phyloP scores from a whole-genome alignment of 2,113 vertebrate species.

The Neogale vison region DNA sequence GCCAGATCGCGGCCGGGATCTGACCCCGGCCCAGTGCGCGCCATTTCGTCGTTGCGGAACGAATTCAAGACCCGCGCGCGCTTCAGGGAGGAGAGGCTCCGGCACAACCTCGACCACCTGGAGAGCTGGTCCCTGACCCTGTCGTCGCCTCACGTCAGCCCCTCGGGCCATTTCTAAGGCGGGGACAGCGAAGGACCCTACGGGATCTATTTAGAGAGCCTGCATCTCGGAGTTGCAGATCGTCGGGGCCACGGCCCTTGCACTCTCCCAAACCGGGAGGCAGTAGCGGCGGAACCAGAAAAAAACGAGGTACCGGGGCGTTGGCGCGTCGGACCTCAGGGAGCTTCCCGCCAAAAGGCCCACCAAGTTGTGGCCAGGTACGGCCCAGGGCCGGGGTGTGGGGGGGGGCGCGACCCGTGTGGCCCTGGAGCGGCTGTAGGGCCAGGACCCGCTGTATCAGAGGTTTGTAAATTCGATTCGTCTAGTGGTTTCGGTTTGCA shows the following conservation, averaged over 20 bases:
- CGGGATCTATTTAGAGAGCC: background rate
- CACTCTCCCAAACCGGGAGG: background rate
- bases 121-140: background rate
- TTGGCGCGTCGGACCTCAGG: background rate
- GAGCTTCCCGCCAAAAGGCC: background rate
- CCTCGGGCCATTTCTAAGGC: background rate
- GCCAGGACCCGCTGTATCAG: background rate
- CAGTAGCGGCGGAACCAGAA: background rate
- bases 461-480: conserved; percentile 18
- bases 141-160: background rate
- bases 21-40: background rate
- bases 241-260: background rate
- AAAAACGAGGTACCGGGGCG: background rate
- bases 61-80: conserved; percentile 50
- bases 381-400: background rate
- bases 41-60: conserved; percentile 30
- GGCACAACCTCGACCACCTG: background rate
- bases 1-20: background rate
- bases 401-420: background rate
- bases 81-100: background rate
- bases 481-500: conserved; percentile 31
- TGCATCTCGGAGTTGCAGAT: background rate
- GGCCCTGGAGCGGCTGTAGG: background rate
- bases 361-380: background rate
- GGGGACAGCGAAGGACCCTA: background rate